Evolutionary conservation across 2,797 vertebrate genomes (phyloP).

Genomic region (Gallirallus australis): DNA sequence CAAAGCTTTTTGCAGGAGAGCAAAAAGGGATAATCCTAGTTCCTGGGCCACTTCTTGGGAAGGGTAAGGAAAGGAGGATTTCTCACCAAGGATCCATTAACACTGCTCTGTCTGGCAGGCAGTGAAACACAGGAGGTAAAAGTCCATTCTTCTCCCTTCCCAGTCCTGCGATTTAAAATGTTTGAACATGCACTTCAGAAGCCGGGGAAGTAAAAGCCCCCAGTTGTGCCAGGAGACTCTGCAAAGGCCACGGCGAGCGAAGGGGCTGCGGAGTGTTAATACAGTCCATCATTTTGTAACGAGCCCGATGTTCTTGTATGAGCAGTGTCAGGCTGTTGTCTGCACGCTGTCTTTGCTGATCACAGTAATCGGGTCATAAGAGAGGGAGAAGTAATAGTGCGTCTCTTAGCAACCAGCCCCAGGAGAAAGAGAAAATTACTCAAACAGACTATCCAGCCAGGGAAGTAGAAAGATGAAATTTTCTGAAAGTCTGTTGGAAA

Average conservation of each 20-base stretch:
- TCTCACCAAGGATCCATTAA: conserved; percentile 13
- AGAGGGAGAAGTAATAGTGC: conserved; percentile 78
- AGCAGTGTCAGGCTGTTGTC: conserved; percentile 69
- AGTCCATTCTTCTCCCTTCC: conserved; percentile 54
- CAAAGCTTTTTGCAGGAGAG: neutral
- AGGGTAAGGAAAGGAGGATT: neutral
- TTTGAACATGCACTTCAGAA: conserved; percentile 51
- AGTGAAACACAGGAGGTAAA: conserved; percentile 28
- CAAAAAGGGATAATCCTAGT: neutral
- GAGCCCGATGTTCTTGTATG: conserved; percentile 28
- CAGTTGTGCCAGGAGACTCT: conserved; percentile 45
- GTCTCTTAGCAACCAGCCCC: conserved; percentile 83
- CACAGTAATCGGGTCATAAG: conserved; percentile 80
- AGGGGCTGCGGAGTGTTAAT: conserved; percentile 61
- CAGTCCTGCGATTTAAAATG: conserved; percentile 49
- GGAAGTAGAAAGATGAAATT: conserved; percentile 74
- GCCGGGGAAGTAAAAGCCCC: conserved; percentile 33
- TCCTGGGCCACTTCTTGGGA: neutral
- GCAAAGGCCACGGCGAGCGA: neutral
- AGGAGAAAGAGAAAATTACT: conserved; percentile 81
- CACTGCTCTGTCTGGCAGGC: neutral
- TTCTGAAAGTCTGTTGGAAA: conserved; percentile 71
- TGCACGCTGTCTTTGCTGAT: conserved; percentile 73
- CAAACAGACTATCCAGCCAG: conserved; percentile 71
- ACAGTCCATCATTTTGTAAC: conserved; percentile 64